These are phyloP conservation scores for Siniperca scherzeri DNA, from an alignment of 2,797 vertebrate genomes.

Conservation along the genomic window DNA sequence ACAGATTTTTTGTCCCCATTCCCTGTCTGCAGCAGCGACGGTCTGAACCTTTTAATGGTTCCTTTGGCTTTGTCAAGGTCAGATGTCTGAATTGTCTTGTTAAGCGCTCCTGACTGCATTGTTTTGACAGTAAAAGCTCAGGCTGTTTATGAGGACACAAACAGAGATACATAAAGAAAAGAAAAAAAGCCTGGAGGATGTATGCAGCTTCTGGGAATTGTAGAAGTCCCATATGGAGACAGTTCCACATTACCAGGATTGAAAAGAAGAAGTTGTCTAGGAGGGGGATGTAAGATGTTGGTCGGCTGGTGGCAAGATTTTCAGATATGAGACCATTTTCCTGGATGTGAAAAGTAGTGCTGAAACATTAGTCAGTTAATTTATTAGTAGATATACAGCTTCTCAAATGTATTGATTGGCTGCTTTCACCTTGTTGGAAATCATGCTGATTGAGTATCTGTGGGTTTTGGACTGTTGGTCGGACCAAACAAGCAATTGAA, in stretches of 20 bases:
- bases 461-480: neutral
- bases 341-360: neutral
- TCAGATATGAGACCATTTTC: conserved; percentile 15
- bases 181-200: conserved; percentile 5
- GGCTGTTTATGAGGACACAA: conserved; percentile 57
- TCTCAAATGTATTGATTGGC: neutral
- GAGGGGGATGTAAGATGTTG: neutral
- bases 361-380: neutral
- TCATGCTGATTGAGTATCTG: neutral
- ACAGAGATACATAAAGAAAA: conserved; percentile 45
- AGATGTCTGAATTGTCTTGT: conserved; percentile 38
- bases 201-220: conserved; percentile 43
- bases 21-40: conserved; percentile 20
- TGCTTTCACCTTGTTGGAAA: neutral
- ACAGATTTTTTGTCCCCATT: conserved; percentile 24
- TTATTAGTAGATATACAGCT: neutral
- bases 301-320: neutral
- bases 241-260: conserved; percentile 38
- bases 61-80: conserved; percentile 51
- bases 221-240: conserved; percentile 29
- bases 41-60: conserved; percentile 40
- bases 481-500: neutral
- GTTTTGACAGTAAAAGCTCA: conserved; percentile 48
- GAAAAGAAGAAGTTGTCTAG: conserved; percentile 3
- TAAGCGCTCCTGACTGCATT: conserved; percentile 51